Base-by-base conservation (phyloP, 2,113 vertebrate genomes). In the Dolichotis patagonum region DNA sequence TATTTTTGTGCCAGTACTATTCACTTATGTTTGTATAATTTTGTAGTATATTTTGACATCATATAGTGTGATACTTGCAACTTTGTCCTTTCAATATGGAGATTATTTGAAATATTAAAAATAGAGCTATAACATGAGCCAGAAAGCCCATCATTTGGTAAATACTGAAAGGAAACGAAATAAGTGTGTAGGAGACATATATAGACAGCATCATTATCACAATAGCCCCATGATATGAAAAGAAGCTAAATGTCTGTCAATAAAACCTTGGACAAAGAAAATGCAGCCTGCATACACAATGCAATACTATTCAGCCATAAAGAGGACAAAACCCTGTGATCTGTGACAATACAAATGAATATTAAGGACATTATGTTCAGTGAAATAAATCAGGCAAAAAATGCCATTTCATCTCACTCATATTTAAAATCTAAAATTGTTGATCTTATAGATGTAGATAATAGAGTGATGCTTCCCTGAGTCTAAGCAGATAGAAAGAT, bases 211-310 rank as follows among this genome's bases (percentile, higher is more conserved):
- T 12, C 75, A 52, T 30, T 78, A 32, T 35, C 22, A 28, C 20
- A 63, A 62, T 46, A 80, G 22, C 4, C 9, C 4, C 9, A 52
- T 19, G 16, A 30, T 38, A 12, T 11, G 43, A 14, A 12, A 80
- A 28, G 8, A 28, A 63, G 32, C 3, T 49, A 22, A 46, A 16
- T 46, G 14, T 38, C 38, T 26, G 30, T 43, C n/a, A 16, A 28
- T 30, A 60, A 22, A 43, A 17, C 3, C 41, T 19, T 19, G 4
- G 26, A 46, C 9, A 6, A 35, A 78, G 16, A 13, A n/a, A n/a
- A 52, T 12, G 7, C 46, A n/a, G 17, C 20, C 22, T 26, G 17
- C 3, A 2, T 22, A 35, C 0, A n/a, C 2, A 7, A 9, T 24
- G 22, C 6, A 16, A 46, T 35, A 13, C 1, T 73, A 26, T 3